Base-by-base conservation (phyloP, 1,140 invertebrate genomes). In the Drosophila virilis region DNA sequence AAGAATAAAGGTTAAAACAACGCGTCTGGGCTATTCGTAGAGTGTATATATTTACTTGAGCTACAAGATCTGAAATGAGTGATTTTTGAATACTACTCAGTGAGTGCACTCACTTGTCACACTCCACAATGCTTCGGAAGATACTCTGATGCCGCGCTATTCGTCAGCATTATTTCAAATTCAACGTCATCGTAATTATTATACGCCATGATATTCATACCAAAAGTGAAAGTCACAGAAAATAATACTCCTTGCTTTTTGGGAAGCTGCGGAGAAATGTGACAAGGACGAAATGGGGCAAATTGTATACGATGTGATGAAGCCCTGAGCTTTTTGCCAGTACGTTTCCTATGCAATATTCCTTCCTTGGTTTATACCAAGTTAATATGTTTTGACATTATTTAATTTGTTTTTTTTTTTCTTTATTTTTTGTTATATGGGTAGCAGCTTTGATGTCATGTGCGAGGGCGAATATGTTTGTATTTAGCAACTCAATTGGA, bases 291-390 rank as follows among this genome's bases (percentile, higher is more conserved):
- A 33, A 3, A 45, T 58, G 42, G 28, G 43, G 28, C 57, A 33
- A 59, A 59, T 59, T 68, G 9, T 32, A 15, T 59, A 59, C 59
- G 37, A 32, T 68, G 59, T 50, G 45, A 42, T 68, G 50, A 68
- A 42, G 32, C 32, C 55, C 32, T 42, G 37, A 15, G 42, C 32
- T 17, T 17, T 17, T 17, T 22, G 22, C n/a, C 17, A 17, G 17
- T 17, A 17, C 15, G 33, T 8, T 28, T 43, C 35, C 8, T 50
- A 15, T 38, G 37, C 38, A 13, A 48, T 60, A 35, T 42, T 40
- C 22, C 4, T 28, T 60, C 35, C 15, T 28, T 59, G 43, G 40
- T 33, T 40, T 35, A 60, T 60, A 42, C 13, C 32, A 5, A 38
- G 38, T 45, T 65, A 65, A 55, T 54, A 45, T 13, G 43, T n/a